phyloP scores from a whole-genome alignment of 1,140 invertebrate genomes.

The Halyomorpha halys region DNA sequence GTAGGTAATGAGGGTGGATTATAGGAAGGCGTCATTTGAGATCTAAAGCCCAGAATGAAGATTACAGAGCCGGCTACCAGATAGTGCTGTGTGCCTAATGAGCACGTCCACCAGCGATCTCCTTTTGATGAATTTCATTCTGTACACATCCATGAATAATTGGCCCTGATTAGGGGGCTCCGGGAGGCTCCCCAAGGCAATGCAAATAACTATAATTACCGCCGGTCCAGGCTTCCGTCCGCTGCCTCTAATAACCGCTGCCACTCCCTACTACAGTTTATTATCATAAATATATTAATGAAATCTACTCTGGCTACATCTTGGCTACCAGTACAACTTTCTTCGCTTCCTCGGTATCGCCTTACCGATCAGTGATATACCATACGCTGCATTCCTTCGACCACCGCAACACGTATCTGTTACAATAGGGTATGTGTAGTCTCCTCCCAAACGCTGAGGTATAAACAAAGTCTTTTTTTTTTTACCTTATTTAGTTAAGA shows the following conservation, averaged over 20 bases:
- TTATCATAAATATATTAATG: conserved; percentile 19
- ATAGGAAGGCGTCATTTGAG: conserved; percentile 13
- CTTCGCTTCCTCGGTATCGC: no score
- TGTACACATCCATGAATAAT: conserved; percentile 21
- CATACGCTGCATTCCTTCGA: no score
- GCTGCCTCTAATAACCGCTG: not conserved
- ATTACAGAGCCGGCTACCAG: conserved; percentile 16
- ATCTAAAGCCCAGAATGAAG: conserved; percentile 11
- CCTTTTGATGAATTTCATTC: conserved; percentile 20
- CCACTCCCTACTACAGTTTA: conserved; percentile 14
- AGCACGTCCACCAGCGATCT: conserved; percentile 15
- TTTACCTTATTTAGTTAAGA: no score
- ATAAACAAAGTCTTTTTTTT: no score
- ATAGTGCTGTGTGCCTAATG: conserved; percentile 14
- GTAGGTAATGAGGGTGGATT: not conserved
- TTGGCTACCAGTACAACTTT: not conserved
- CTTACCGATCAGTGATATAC: no score
- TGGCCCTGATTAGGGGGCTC: conserved; percentile 19
- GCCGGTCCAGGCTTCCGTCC: conserved; percentile 6
- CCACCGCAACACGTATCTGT: no score
- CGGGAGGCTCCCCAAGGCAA: conserved; percentile 7
- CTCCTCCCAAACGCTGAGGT: no score
- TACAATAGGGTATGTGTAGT: no score
- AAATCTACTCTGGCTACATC: conserved; percentile 2
- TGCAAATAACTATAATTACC: conserved; percentile 19